These are phyloP conservation scores for Clarias laeviceps DNA, from an alignment of 2,797 vertebrate genomes.

Conservation along the genomic window DNA sequence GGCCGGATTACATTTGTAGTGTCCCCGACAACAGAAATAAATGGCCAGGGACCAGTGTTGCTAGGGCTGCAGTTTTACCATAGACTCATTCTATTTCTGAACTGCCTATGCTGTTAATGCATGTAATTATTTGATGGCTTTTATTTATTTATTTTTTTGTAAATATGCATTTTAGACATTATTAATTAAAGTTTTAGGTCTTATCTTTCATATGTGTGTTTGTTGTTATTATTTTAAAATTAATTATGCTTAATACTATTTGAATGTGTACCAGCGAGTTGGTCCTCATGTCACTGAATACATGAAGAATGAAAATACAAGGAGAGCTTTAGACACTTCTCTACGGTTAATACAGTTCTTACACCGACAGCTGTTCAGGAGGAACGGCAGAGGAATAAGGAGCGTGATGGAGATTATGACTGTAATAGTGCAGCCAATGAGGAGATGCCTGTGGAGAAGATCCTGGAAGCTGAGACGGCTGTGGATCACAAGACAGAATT, in stretches of 20 bases:
- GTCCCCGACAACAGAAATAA: background rate
- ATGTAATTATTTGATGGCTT: background rate
- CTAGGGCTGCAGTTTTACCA: background rate
- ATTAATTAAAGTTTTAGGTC: background rate
- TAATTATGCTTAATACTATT: background rate
- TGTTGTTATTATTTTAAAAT: background rate
- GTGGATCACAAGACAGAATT: slow-evolving; percentile 92
- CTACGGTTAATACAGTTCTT: background rate
- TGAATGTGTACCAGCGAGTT: background rate
- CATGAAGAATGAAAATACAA: background rate
- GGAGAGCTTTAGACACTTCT: background rate
- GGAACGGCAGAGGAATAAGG: slow-evolving; percentile 91
- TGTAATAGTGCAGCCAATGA: slow-evolving; percentile 81
- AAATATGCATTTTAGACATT: background rate
- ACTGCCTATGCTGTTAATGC: background rate
- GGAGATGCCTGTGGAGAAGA: slow-evolving; percentile 97
- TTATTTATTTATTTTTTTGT: background rate
- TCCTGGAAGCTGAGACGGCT: slow-evolving; percentile 93
- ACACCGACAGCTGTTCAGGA: slow-evolving; percentile 88
- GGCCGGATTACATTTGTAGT: background rate
- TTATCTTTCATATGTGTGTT: background rate
- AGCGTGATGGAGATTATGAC: slow-evolving; percentile 87
- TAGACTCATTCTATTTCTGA: background rate
- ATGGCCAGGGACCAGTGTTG: background rate
- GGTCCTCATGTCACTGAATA: background rate